phyloP scores from a whole-genome alignment of 2,797 vertebrate genomes.

The Ctenopoma multispine region DNA sequence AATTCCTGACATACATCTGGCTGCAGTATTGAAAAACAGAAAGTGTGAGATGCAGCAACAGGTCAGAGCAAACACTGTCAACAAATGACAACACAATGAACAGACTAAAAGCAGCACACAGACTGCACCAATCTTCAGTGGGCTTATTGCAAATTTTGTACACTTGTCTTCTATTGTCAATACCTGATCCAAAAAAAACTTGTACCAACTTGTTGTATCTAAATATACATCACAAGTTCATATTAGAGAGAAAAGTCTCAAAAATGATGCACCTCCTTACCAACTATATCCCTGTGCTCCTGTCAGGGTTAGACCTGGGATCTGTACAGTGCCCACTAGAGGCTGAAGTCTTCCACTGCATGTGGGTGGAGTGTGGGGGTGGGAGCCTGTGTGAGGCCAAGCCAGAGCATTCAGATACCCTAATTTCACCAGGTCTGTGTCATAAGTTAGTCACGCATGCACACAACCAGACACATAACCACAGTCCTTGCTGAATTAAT shows the following conservation, averaged over 20 bases:
- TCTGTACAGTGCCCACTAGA: constrained; percentile 62
- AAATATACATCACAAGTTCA: not conserved
- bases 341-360: constrained; percentile 64
- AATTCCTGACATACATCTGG: not conserved
- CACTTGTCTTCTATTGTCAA: not conserved
- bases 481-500: constrained; percentile 79
- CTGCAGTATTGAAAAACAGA: not conserved
- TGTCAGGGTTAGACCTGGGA: constrained; percentile 21
- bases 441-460: constrained; percentile 65
- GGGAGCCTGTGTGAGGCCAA: constrained; percentile 50
- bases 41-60: not conserved
- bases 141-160: not conserved
- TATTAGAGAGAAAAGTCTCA: not conserved
- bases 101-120: not conserved
- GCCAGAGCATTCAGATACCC: constrained; percentile 74
- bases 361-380: constrained; percentile 17
- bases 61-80: not conserved
- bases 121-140: not conserved
- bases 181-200: not conserved
- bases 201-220: no score
- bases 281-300: not conserved
- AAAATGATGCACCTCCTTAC: not conserved
- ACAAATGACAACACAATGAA: not conserved
- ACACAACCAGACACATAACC: constrained; percentile 42
- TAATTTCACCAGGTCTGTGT: constrained; percentile 78